Evolutionary conservation across 2,797 vertebrate species (phyloP).

Genomic region (Sphenodon punctatus): DNA sequence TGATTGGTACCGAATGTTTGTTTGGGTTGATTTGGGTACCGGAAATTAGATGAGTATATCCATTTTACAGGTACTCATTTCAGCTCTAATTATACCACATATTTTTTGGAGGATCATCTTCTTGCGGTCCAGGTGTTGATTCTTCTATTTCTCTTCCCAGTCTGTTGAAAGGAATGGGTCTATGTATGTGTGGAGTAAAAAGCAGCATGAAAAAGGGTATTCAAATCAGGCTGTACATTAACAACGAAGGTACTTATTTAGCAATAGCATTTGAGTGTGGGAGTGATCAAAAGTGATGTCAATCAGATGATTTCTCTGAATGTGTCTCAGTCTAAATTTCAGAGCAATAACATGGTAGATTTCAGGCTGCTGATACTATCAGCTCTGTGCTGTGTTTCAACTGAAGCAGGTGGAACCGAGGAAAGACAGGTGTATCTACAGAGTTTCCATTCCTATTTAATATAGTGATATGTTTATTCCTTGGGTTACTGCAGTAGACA

Average conservation of each 20-base stretch:
- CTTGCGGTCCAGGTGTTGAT: too few species aligned
- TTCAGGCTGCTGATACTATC: background rate
- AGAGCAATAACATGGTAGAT: background rate
- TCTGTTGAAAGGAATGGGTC: background rate
- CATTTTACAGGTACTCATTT: too few species aligned
- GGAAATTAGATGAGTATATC: too few species aligned
- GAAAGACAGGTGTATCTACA: background rate
- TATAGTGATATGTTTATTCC: too few species aligned
- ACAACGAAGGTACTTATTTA: background rate
- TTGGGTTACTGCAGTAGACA: background rate
- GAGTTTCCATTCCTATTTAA: background rate
- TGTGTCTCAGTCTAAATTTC: rapidly evolving
- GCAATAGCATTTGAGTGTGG: background rate
- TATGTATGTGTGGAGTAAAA: too few species aligned
- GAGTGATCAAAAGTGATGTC: background rate
- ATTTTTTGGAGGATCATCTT: too few species aligned
- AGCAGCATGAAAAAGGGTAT: background rate
- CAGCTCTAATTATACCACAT: too few species aligned
- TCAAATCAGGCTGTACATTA: background rate
- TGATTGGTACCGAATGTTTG: too few species aligned
- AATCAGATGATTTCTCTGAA: background rate
- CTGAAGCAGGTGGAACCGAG: background rate
- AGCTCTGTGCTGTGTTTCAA: background rate
- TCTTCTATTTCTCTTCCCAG: too few species aligned
- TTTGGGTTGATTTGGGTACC: too few species aligned